Evolutionary conservation across 2,113 vertebrate species (phyloP), one percentile per base, ranked within the genome.

Genomic region (Sebastes fasciatus): DNA sequence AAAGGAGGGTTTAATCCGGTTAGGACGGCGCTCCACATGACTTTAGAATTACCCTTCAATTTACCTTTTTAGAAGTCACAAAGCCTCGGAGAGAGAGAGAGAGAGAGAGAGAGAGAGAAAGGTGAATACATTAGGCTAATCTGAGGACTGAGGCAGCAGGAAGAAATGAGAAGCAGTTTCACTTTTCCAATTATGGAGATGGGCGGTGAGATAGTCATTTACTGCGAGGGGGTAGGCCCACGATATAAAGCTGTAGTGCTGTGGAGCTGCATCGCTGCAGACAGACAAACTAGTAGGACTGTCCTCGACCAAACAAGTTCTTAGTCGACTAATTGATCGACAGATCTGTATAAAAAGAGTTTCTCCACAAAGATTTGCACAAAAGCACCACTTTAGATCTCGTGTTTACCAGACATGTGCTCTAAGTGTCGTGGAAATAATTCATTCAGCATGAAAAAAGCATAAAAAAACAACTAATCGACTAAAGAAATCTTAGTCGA

Each of bases 61-160:
- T 82, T 80, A 79, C 73, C 67, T 86, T 88, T 34, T 71, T 57
- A 57, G 48, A 78, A 77, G 80, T 64, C 3, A 4, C 48, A 51
- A 62, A 79, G 79, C 62, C 74, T 83, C 8, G 8, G 45, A 79
- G 70, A 69, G 69, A 81, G 73, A 77, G 73, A 77, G 34, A 34
- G 3, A 34, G 26, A 34, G 26, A 26, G 26, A 26, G 26, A 26
- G 26, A 26, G 26, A 34, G 34, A 34, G 34, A 34, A 40, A 58
- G 65, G 67, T 80, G 84, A 77, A 86, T 77, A 70, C 26, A 71
- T 90, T 88, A 89, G 78, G 83, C 46, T 87, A 82, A 90, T 80
- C 14, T 49, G 5, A 45, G 10, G 66, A 52, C 23, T 65, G 60
- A 85, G 57, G 67, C 43, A 67, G 82, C n/a, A 46, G 43, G 51